Evolutionary conservation across 2,888 invertebrate genomes (phyloP).

Genomic region (Galeopsomyia nigrocyanea): DNA sequence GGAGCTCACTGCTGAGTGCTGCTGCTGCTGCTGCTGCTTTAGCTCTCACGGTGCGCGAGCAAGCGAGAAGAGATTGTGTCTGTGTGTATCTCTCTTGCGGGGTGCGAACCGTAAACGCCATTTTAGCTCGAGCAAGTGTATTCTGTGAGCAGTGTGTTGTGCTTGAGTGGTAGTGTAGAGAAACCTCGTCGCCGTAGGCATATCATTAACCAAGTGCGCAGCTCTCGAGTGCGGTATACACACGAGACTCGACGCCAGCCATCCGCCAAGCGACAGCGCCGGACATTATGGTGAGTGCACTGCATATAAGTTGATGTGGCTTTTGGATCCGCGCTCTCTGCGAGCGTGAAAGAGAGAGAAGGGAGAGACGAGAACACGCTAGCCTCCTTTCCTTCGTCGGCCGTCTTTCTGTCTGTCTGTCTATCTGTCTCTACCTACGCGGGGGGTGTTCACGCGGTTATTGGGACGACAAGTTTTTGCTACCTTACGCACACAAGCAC

Average conservation of each 20-base stretch:
- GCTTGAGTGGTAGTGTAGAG: background rate
- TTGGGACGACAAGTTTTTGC: too few relatives aligned
- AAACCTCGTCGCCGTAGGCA: background rate
- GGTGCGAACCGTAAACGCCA: slow-evolving; percentile 41
- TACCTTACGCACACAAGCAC: too few relatives aligned
- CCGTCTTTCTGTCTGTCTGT: slow-evolving; percentile 11
- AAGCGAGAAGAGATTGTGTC: background rate
- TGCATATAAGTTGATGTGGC: background rate
- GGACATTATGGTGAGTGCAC: slow-evolving; percentile 42
- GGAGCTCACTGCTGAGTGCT: slow-evolving; percentile 1
- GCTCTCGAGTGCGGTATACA: background rate
- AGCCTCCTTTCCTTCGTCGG: background rate
- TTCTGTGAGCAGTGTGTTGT: background rate
- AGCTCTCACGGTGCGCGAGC: too few relatives aligned
- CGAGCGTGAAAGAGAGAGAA: too few relatives aligned
- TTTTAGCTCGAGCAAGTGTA: slow-evolving; percentile 32
- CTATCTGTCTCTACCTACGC: slow-evolving; percentile 12
- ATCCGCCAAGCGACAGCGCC: slow-evolving; percentile 21
- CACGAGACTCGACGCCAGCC: background rate
- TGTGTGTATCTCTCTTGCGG: background rate
- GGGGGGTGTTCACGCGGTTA: slow-evolving; percentile 13
- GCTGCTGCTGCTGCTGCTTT: too few relatives aligned
- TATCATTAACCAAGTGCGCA: background rate
- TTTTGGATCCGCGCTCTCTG: background rate
- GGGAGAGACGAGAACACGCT: too few relatives aligned